Evolutionary conservation across 2,113 vertebrate genomes (phyloP).

Genomic region (Monopterus albus): DNA sequence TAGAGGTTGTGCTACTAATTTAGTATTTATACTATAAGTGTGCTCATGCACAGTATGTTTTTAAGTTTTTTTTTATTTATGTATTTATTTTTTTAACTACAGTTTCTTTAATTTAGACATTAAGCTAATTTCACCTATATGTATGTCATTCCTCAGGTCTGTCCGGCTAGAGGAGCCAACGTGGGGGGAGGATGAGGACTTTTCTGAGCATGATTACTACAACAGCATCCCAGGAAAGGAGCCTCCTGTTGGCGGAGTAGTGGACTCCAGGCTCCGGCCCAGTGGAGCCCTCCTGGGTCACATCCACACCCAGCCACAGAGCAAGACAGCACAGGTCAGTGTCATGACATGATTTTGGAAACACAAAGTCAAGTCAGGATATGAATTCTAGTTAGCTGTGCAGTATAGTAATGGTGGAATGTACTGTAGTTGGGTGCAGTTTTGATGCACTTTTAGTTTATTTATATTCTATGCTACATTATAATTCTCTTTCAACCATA

Average conservation of each 20-base stretch:
- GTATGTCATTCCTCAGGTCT: conserved; percentile 69
- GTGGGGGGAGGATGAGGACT: conserved; percentile 89
- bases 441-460: too few relatives aligned
- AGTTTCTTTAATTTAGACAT: too few relatives aligned
- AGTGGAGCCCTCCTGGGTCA: conserved; percentile 70
- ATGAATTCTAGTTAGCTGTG: background rate
- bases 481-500: too few relatives aligned
- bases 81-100: too few relatives aligned
- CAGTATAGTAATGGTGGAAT: too few relatives aligned
- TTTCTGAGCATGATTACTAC: conserved; percentile 90
- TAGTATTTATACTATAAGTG: background rate
- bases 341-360: background rate
- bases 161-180: conserved; percentile 83
- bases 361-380: background rate
- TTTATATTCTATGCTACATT: too few relatives aligned
- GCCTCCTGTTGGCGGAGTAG: conserved; percentile 89
- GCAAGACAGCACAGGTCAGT: conserved; percentile 80
- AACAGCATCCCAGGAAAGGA: conserved; percentile 98
- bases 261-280: conserved; percentile 88
- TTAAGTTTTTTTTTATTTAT: too few relatives aligned
- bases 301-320: conserved; percentile 79
- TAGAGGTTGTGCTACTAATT: background rate
- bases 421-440: too few relatives aligned
- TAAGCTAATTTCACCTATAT: too few relatives aligned
- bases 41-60: background rate